Percentiles rank a stretch among this genome's conserved stretches.
These are phyloP conservation scores for Rousettus leschenaultii DNA, from an alignment of 2,113 vertebrate species.

Conservation along the genomic window DNA sequence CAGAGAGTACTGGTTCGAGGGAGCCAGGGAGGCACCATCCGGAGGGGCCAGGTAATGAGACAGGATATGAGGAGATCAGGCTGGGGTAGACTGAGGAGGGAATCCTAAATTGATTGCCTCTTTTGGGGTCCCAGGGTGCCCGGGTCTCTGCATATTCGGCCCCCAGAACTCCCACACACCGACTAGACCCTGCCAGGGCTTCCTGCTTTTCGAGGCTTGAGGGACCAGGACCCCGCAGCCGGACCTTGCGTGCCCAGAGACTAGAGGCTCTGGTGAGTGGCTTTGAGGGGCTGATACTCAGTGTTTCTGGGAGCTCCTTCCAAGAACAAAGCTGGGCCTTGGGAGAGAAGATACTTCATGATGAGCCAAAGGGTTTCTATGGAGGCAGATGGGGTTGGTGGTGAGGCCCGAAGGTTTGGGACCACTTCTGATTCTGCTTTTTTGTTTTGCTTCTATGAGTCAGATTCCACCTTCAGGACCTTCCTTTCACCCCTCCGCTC, in stretches of 20 bases:
- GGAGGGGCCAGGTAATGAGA: constrained; percentile 58
- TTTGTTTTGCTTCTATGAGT: neutral
- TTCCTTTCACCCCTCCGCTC: neutral
- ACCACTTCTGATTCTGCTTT: neutral
- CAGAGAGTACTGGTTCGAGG: constrained; percentile 73
- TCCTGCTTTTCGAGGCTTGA: constrained; percentile 73
- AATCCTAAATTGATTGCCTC: neutral
- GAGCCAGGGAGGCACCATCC: constrained; percentile 19
- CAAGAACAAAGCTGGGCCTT: neutral
- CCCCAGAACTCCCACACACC: constrained; percentile 34
- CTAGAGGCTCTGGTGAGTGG: constrained; percentile 57
- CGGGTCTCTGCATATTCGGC: constrained; percentile 60
- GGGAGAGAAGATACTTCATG: neutral
- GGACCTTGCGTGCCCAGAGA: constrained; percentile 25
- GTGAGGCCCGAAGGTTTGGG: neutral
- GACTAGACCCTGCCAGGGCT: constrained; percentile 42
- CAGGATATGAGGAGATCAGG: neutral
- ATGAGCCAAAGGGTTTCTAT: neutral
- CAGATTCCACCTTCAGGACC: constrained; percentile 48
- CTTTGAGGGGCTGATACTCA: neutral
- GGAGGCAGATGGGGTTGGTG: neutral
- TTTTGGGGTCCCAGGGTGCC: constrained; percentile 54
- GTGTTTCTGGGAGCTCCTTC: constrained; percentile 7
- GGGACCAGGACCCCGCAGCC: constrained; percentile 59
- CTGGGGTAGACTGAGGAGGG: neutral